Evolutionary conservation across 2,888 invertebrate genomes (phyloP).

Genomic region (Eugnorisma glareosa): DNA sequence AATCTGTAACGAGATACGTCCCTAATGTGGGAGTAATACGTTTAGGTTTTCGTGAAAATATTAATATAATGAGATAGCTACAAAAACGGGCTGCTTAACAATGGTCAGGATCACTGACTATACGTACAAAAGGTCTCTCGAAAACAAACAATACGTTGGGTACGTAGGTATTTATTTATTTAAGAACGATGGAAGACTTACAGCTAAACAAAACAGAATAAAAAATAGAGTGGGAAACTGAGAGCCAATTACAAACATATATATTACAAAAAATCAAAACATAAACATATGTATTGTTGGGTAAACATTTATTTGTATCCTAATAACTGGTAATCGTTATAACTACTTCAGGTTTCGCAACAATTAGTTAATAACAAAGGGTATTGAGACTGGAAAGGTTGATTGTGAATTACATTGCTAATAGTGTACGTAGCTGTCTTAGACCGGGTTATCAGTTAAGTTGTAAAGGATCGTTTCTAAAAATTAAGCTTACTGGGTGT

Average conservation of each 20-base stretch:
- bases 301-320: neutral
- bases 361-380: neutral
- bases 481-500: neutral
- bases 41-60: conserved; percentile 9
- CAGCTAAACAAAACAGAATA: too few species aligned
- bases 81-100: conserved; percentile 2
- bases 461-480: neutral
- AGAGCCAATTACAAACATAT: too few species aligned
- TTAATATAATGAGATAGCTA: conserved; percentile 38
- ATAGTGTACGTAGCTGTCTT: neutral
- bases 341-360: neutral
- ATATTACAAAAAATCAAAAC: too few species aligned
- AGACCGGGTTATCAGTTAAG: neutral
- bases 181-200: too few species aligned
- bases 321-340: neutral
- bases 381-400: neutral
- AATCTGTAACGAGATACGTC: conserved; percentile 23
- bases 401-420: neutral
- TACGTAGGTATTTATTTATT: neutral
- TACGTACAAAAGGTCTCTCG: neutral
- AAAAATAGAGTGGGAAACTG: too few species aligned
- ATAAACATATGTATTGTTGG: too few species aligned
- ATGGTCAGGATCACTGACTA: conserved; percentile 7
- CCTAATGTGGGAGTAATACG: conserved; percentile 11
- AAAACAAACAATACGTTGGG: neutral